These are phyloP conservation scores for Rhabdophis nuchalis DNA, from an alignment of 2,797 vertebrate genomes.

Conservation along the genomic window DNA sequence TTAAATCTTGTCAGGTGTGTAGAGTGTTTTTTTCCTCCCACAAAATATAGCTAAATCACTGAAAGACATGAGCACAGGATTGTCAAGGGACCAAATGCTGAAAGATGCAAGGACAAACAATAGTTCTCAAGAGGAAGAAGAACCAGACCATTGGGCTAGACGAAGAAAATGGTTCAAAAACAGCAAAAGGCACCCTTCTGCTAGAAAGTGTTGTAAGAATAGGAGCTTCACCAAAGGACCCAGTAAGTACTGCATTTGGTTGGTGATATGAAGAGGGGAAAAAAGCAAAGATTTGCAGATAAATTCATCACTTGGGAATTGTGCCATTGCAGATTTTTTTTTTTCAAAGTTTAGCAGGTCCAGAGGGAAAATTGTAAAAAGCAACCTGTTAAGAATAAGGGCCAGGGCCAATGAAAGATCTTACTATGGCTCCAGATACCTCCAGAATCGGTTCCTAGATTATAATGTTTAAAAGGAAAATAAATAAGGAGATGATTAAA, in stretches of 20 bases:
- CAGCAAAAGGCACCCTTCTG: conserved; percentile 79
- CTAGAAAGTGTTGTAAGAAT: conserved; percentile 78
- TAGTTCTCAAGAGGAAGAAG: conserved; percentile 68
- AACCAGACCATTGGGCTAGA: conserved; percentile 78
- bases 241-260: conserved; percentile 62
- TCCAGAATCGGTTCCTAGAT: background rate
- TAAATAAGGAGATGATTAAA: background rate
- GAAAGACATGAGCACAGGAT: conserved; percentile 69
- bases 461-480: background rate
- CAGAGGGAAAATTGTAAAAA: background rate
- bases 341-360: background rate
- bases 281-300: background rate
- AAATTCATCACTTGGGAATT: background rate
- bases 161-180: conserved; percentile 84
- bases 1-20: background rate
- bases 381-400: background rate
- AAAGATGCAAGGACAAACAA: conserved; percentile 66
- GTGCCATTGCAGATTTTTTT: background rate
- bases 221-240: conserved; percentile 86
- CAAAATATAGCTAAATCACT: conserved; percentile 61
- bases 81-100: conserved; percentile 54
- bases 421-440: background rate
- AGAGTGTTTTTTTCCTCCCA: conserved; percentile 9
- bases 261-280: background rate
- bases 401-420: background rate